Evolutionary conservation across 2,888 invertebrate genomes (phyloP).

Genomic region (Sicus ferrugineus): DNA sequence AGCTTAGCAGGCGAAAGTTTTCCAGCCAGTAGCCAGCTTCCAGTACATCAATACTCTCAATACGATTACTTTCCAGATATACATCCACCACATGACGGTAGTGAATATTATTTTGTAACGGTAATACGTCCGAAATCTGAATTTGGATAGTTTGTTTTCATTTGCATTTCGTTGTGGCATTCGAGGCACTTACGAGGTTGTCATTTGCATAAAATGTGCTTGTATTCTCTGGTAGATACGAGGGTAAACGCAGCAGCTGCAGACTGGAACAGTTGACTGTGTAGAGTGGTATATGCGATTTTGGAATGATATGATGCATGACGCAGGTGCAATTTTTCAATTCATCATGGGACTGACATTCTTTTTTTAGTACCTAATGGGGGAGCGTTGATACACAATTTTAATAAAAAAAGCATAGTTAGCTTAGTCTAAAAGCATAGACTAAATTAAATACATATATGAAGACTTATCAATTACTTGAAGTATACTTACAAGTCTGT

Average conservation of each 20-base stretch:
- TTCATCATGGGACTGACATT: conserved; percentile 58
- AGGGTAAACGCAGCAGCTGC: conserved; percentile 56
- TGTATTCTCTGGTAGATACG: conserved; percentile 60
- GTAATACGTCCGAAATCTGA: conserved; percentile 74
- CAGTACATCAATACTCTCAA: conserved; percentile 72
- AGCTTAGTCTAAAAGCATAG: neutral
- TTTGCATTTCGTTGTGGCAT: neutral
- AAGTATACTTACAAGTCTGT: conserved; percentile 54
- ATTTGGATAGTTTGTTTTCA: neutral
- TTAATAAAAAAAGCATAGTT: too few relatives aligned
- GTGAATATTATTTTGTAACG: conserved; percentile 72
- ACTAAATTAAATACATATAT: too few relatives aligned
- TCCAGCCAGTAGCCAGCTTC: conserved; percentile 83
- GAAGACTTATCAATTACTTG: neutral
- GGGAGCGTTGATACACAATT: neutral
- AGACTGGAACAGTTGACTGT: conserved; percentile 62
- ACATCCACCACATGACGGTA: conserved; percentile 77
- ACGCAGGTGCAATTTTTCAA: conserved; percentile 60
- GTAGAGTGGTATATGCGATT: conserved; percentile 58
- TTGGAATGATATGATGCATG: conserved; percentile 60
- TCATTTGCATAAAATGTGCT: conserved; percentile 59
- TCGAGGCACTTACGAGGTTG: conserved; percentile 52
- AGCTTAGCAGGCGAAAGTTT: conserved; percentile 79
- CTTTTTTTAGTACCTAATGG: conserved; percentile 50
- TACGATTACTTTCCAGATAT: conserved; percentile 78